These are phyloP conservation scores for Apotomis turbidana DNA, from an alignment of 2,888 invertebrate species.

Conservation along the genomic window DNA sequence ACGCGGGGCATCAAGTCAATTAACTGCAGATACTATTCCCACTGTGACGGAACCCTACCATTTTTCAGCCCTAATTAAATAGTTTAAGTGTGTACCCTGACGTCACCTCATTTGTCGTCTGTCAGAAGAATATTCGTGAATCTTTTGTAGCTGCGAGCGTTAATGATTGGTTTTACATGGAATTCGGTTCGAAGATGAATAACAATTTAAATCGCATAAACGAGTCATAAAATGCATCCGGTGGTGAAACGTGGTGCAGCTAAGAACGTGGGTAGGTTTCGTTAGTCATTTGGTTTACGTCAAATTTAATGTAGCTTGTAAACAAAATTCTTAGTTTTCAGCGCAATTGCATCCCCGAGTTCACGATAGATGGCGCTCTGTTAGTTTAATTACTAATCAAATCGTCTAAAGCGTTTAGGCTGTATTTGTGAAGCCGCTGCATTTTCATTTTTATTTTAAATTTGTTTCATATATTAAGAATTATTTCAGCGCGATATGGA, in stretches of 20 bases:
- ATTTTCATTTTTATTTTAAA: no score
- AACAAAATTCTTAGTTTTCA: no score
- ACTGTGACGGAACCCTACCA: constrained; percentile 43
- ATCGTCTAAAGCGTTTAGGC: no score
- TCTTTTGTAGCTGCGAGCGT: constrained; percentile 12
- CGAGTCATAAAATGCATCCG: not conserved
- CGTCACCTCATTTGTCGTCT: constrained; percentile 29
- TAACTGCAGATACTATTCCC: constrained; percentile 6
- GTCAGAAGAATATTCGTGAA: constrained; percentile 23
- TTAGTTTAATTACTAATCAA: no score
- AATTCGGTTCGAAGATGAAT: constrained; percentile 16
- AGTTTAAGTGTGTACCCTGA: constrained; percentile 46
- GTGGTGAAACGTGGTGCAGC: not conserved
- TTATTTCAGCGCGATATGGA: no score
- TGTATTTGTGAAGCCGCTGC: no score
- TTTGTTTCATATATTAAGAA: no score
- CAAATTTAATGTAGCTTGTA: not conserved
- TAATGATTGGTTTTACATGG: constrained; percentile 16
- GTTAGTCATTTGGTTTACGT: not conserved
- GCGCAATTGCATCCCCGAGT: no score
- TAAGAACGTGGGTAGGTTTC: not conserved
- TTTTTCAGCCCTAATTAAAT: constrained; percentile 62
- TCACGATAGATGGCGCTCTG: no score
- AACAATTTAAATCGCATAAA: constrained; percentile 18
- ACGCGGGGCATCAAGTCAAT: not conserved